Conservation (phyloP, 2,797 vertebrate genomes). For the Oreochromis mossambicus region DNA sequence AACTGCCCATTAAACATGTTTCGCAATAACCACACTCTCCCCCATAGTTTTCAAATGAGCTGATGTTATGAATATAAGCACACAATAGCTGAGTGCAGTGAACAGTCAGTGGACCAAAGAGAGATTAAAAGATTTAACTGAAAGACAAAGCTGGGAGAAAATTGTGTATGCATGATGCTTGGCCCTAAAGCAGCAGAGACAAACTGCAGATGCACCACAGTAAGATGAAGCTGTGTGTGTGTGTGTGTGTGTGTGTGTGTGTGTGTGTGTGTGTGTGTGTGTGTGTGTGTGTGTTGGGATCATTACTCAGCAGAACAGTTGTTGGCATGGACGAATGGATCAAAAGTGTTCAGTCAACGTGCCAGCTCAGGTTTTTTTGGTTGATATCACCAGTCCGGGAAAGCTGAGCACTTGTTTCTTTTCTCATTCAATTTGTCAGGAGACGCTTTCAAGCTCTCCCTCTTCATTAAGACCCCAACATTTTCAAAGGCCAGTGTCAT, state of each 20-base stretch:
- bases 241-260: background rate
- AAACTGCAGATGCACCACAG: background rate
- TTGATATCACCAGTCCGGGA: background rate
- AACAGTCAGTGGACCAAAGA: background rate
- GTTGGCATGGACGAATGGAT: background rate
- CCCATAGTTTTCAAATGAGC: background rate
- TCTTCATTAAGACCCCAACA: background rate
- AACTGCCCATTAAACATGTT: background rate
- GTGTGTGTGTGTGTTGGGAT: background rate
- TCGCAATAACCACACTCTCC: background rate
- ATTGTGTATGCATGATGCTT: accelerated
- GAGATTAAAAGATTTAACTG: background rate
- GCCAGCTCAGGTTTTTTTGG: background rate
- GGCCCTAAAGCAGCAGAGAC: background rate
- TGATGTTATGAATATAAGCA: accelerated
- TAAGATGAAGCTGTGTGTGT: accelerated
- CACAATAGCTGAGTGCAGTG: background rate
- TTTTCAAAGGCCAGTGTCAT: background rate
- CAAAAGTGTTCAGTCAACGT: background rate
- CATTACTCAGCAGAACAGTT: conserved; percentile 1
- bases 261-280: background rate
- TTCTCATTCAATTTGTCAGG: background rate
- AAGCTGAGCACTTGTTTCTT: background rate
- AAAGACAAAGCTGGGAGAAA: background rate
- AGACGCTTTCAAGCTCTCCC: background rate